phyloP scores from a whole-genome alignment of 2,797 vertebrate species.

The Natrix natrix region DNA sequence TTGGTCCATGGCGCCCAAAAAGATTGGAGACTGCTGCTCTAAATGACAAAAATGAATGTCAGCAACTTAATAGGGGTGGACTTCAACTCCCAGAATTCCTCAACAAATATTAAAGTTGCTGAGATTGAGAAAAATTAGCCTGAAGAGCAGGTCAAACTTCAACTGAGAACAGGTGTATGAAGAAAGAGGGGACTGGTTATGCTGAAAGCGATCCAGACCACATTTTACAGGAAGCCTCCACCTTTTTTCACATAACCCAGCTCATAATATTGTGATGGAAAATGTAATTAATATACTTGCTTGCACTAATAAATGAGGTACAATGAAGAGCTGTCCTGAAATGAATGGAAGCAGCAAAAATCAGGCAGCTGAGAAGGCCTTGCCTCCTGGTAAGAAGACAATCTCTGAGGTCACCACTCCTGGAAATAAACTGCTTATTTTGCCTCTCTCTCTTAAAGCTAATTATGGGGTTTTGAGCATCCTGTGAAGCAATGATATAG shows the following conservation, averaged over 20 bases:
- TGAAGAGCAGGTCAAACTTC: not conserved
- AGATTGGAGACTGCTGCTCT: not conserved
- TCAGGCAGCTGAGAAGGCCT: not conserved
- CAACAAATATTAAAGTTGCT: not conserved
- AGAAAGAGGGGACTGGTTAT: not conserved
- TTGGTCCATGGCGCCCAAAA: not conserved
- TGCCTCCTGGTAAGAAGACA: not conserved
- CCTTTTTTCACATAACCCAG: not conserved
- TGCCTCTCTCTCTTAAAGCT: not conserved
- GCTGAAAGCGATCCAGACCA: not conserved
- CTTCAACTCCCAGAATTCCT: not conserved
- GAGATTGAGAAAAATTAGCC: not conserved
- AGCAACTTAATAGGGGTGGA: not conserved
- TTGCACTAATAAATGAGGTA: not conserved
- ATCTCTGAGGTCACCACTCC: conserved; percentile 5
- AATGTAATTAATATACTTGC: not conserved
- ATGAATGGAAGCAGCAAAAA: not conserved
- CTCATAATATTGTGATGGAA: not conserved
- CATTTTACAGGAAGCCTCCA: not conserved
- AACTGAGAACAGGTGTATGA: not conserved
- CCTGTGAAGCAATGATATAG: not conserved
- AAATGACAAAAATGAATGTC: not conserved
- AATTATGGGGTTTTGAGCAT: not conserved
- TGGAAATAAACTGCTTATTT: conserved; percentile 20
- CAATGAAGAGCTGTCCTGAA: not conserved